Conservation (phyloP, 2,113 vertebrate genomes). For the Nannobrachium achirus region DNA sequence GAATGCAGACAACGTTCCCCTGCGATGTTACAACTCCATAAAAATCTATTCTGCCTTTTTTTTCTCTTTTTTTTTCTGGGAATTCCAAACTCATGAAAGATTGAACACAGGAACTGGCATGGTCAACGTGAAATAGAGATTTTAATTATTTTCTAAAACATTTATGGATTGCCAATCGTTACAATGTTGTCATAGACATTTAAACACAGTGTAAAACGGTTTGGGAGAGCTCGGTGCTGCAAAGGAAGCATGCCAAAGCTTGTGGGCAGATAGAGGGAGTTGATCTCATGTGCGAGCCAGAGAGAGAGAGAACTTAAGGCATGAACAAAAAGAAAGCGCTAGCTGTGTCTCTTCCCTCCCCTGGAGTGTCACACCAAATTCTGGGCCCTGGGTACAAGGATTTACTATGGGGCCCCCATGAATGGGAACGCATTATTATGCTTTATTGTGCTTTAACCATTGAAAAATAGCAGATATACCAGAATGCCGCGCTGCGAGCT, state of each 20-base stretch:
- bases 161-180: conserved; percentile 16
- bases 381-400: no score
- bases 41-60: conserved; percentile 32
- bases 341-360: conserved; percentile 41
- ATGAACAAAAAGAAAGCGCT: conserved; percentile 58
- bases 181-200: conserved; percentile 30
- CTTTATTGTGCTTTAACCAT: no score
- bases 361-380: no score
- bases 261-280: conserved; percentile 40
- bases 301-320: conserved; percentile 38
- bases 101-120: conserved; percentile 4
- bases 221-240: conserved; percentile 9
- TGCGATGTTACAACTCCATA: conserved; percentile 31
- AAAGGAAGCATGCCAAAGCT: conserved; percentile 37
- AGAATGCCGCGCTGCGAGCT: no score
- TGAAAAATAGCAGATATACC: no score
- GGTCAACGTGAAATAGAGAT: conserved; percentile 35
- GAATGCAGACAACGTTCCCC: conserved; percentile 41
- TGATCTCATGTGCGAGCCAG: conserved; percentile 45
- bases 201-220: not conserved
- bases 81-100: conserved; percentile 14
- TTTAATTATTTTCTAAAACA: conserved; percentile 4
- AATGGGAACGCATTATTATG: no score
- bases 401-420: no score
- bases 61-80: not conserved